Base-by-base conservation (phyloP, 2,113 vertebrate genomes). In the Panthera leo region DNA sequence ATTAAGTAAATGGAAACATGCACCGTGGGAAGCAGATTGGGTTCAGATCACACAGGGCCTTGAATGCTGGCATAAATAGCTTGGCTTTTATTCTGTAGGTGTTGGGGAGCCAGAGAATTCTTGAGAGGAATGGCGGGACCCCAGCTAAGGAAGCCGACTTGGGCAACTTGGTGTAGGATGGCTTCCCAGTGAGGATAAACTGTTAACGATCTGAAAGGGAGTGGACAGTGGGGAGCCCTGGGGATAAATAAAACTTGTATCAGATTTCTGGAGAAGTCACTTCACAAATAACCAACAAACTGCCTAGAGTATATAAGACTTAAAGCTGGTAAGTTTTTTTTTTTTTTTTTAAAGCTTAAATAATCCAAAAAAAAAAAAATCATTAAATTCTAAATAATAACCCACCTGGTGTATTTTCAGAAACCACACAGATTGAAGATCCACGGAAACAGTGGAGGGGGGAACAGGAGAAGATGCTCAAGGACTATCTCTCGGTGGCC, bases 361-460 rank as follows among this genome's bases (percentile, higher is more conserved):
- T 86, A 25, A 39, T 39, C 48, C 2, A 4, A 42, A 39, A 42
- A 67, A 34, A 36, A 29, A 82, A 39, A 53, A 11, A 53, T 23
- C 53, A 9, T 94, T 39, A n/a, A 48, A 55, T 61, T 48, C 18
- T 61, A 16, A 63, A 76, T 13, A 14, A 39, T 14, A 71, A 45
- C 45, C 31, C 3, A 25, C 12, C 23, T 42, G 13, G 0, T 79
- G 7, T 97, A 34, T 3, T 97, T 98, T 91, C 97, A 99, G 99
- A 99, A 99, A 99, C 99, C 85, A 99, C 99, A 9, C 99, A 99
- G 97, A 99, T 99, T 96, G 99, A 99, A 98, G 99, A 99, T 97
- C 99, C 99, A 51, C 98, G 99, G 51, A 99, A 99, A 55, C 99
- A 99, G 95, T 99, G 99, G 99, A 96, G 99, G 18, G 98, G 98